A percentile compares a stretch with the other conserved stretches of the same genome.
Conservation (phyloP, 2,797 vertebrate species). For the Cossypha polioptera region DNA sequence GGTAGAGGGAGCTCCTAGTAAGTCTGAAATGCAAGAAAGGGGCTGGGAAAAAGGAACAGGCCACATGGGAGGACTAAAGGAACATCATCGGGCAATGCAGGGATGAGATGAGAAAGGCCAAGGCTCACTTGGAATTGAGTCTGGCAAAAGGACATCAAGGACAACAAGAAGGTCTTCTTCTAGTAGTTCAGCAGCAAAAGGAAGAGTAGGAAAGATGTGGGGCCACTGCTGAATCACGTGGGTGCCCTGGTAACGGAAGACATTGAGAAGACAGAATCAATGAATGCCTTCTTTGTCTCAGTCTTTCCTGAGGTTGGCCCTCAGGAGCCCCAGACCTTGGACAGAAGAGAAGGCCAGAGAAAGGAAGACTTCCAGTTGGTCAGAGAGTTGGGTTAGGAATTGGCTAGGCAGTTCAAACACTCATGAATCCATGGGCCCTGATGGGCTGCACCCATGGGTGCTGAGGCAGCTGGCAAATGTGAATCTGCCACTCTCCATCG, state of each 20-base stretch:
- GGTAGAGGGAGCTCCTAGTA: neutral
- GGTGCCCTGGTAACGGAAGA: neutral
- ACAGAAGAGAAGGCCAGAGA: neutral
- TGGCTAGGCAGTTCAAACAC: neutral
- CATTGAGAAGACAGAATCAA: neutral
- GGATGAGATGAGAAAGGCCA: fast-evolving
- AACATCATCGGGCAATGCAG: neutral
- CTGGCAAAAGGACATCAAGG: neutral
- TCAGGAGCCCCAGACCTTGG: neutral
- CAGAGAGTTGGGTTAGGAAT: neutral
- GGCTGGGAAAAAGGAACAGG: neutral
- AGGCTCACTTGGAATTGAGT: neutral
- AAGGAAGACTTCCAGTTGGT: neutral
- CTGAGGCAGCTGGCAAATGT: neutral
- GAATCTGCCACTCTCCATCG: neutral
- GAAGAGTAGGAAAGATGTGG: neutral
- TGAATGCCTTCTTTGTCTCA: neutral
- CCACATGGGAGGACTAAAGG: neutral
- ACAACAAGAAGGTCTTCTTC: neutral
- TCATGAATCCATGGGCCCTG: neutral
- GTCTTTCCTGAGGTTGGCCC: fast-evolving
- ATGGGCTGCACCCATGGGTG: too few relatives aligned
- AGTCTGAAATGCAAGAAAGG: neutral
- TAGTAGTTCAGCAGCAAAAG: neutral
- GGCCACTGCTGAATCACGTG: neutral